Evolutionary conservation across 1,140 invertebrate species (phyloP).

Genomic region (Tenebrio molitor): DNA sequence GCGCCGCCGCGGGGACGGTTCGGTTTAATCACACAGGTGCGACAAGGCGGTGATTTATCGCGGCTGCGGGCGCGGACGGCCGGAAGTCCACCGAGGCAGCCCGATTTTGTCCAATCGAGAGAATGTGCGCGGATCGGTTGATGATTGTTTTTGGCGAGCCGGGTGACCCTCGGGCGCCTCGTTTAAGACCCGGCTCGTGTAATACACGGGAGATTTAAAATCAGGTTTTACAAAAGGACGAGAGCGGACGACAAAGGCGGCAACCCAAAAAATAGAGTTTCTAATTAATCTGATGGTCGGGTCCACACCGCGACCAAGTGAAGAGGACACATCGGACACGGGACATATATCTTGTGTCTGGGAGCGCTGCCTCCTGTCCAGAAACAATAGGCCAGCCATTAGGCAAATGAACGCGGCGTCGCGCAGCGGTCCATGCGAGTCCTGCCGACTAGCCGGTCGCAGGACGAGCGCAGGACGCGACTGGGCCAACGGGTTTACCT

Average conservation of each 20-base stretch:
- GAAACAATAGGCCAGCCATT: constrained; percentile 54
- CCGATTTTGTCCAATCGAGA: too few relatives aligned
- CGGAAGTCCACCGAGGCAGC: too few relatives aligned
- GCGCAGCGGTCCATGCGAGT: not conserved
- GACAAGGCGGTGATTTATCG: constrained; percentile 16
- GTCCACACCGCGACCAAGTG: constrained; percentile 39
- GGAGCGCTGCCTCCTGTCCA: constrained; percentile 48
- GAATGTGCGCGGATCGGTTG: too few relatives aligned
- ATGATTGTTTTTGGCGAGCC: too few relatives aligned
- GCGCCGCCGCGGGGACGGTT: not conserved
- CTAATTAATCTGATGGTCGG: constrained; percentile 50
- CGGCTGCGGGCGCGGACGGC: too few relatives aligned
- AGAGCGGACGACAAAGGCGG: constrained; percentile 42
- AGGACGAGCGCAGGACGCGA: constrained; percentile 27
- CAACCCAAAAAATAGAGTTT: constrained; percentile 47
- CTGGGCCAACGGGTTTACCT: constrained; percentile 9
- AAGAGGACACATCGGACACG: constrained; percentile 44
- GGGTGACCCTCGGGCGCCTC: too few relatives aligned
- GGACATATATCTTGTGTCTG: constrained; percentile 50
- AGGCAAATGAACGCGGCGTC: constrained; percentile 51
- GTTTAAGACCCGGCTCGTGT: not conserved
- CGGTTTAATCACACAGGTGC: constrained; percentile 35
- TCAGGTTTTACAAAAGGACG: constrained; percentile 27
- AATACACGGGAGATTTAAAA: constrained; percentile 7
- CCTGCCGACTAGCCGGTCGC: constrained; percentile 25